Evolutionary conservation across 2,113 vertebrate genomes (phyloP).

Genomic region (Pachypanchax playfairii): DNA sequence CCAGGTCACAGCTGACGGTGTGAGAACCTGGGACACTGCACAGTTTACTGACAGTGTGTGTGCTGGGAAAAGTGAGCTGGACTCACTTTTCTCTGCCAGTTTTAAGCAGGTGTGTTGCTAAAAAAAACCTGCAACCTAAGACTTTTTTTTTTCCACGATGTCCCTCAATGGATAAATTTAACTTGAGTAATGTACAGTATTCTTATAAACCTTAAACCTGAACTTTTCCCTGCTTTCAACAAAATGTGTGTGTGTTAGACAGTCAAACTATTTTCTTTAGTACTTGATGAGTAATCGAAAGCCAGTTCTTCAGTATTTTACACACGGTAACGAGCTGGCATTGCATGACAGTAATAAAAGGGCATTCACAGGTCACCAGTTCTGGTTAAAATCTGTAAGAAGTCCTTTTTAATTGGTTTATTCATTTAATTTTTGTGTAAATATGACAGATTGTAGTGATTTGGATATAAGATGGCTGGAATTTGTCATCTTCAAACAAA

Average conservation of each 20-base stretch:
- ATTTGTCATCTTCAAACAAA: no score
- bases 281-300: slow-evolving; percentile 40
- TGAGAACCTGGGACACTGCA: slow-evolving; percentile 59
- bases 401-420: not conserved
- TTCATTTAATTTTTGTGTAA: not conserved
- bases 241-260: slow-evolving; percentile 37
- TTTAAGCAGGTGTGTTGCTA: slow-evolving; percentile 32
- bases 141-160: slow-evolving; percentile 51
- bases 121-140: slow-evolving; percentile 34
- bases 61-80: slow-evolving; percentile 13
- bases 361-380: not conserved
- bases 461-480: no score
- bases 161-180: slow-evolving; percentile 7
- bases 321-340: slow-evolving; percentile 16
- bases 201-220: not conserved
- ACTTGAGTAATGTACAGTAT: slow-evolving; percentile 20
- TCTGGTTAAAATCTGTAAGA: slow-evolving; percentile 7
- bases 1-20: slow-evolving; percentile 73
- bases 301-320: slow-evolving; percentile 11
- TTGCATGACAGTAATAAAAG: not conserved
- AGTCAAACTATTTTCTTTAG: slow-evolving; percentile 31
- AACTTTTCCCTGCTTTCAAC: no score
- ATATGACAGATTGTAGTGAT: no score
- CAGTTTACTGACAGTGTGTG: slow-evolving; percentile 32
- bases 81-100: slow-evolving; percentile 9